Percentiles rank a stretch among this genome's conserved stretches.
phyloP scores from a whole-genome alignment of 2,113 vertebrate species.

The Phyllostomus discolor region DNA sequence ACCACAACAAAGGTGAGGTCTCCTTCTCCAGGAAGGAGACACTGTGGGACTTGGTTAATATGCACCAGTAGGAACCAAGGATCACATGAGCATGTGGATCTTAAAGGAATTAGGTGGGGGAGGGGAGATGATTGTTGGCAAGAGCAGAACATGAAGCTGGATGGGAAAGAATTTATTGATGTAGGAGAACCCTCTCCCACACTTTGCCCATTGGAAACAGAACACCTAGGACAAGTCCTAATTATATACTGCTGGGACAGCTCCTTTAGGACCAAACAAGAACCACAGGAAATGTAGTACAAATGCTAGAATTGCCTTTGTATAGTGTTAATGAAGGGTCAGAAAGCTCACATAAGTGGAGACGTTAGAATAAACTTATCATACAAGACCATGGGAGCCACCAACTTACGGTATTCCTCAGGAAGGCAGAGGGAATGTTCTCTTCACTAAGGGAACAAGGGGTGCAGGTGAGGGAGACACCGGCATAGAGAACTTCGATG shows the following conservation, averaged over 20 bases:
- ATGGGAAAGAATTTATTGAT: not conserved
- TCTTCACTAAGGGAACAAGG: not conserved
- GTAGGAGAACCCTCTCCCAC: not conserved
- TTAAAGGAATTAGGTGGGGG: not conserved
- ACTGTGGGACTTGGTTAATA: not conserved
- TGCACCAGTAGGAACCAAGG: not conserved
- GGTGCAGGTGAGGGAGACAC: not conserved
- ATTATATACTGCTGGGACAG: not conserved
- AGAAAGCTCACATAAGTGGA: not conserved
- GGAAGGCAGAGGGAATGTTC: not conserved
- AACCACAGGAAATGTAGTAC: not conserved
- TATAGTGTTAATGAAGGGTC: not conserved
- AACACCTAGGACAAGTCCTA: not conserved
- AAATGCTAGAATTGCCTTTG: not conserved
- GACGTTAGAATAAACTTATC: not conserved
- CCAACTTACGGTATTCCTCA: not conserved
- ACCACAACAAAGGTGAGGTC: not conserved
- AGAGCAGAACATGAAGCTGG: not conserved
- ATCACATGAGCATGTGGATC: not conserved
- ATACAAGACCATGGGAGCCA: not conserved
- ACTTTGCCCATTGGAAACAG: not conserved
- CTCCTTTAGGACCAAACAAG: not conserved
- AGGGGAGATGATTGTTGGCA: not conserved
- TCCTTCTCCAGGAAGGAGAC: not conserved
- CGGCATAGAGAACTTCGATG: not conserved